Base-by-base conservation (phyloP, 2,113 vertebrate genomes). In the Astur gentilis region DNA sequence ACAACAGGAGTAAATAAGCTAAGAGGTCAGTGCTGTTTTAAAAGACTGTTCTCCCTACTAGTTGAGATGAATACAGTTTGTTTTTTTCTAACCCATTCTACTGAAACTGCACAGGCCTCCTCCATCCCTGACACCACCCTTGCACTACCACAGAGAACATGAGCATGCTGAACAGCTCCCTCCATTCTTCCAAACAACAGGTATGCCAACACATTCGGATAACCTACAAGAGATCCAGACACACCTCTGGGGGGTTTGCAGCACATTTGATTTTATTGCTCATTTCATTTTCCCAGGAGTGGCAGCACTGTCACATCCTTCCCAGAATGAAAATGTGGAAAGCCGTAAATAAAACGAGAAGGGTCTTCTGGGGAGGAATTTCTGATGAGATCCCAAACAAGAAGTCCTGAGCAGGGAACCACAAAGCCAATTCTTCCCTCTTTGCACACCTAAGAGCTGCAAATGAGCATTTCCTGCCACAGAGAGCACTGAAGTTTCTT, bases 191-290 rank as follows among this genome's bases (percentile, higher is more conserved):
- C 44, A 55, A 45, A 83, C 38, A 34, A 14, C 2, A 1, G 22
- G 22, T 26, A 58, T 3, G 5, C 4, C 17, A 84, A 60, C 8
- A 15, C 7, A 13, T 40, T 8, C 0, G 0, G 50, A 55, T 66
- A 62, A 80, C 50, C 38, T 42, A 38, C 8, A 16, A 36, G 34
- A 14, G 18, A n/a, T 47, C 45, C 45, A 26, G 29, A 47, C 40
- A 27, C 7, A 13, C 31, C 38, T 45, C 75, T 29, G 22, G 1
- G 22, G 13, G 5, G 13, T 31, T 80, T 72, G 78, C 71, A 84
- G 58, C 32, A 75, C 0, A 0, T 52, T 67, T 77, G 45, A 67
- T 80, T 83, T 94, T 47, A 72, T 22, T 19, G 15, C 36, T 91
- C 20, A 7, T 89, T 71, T 13, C 16, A 32, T 88, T 85, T 76